phyloP scores from a whole-genome alignment of 2,113 vertebrate species.

The Prochilodus magdalenae region DNA sequence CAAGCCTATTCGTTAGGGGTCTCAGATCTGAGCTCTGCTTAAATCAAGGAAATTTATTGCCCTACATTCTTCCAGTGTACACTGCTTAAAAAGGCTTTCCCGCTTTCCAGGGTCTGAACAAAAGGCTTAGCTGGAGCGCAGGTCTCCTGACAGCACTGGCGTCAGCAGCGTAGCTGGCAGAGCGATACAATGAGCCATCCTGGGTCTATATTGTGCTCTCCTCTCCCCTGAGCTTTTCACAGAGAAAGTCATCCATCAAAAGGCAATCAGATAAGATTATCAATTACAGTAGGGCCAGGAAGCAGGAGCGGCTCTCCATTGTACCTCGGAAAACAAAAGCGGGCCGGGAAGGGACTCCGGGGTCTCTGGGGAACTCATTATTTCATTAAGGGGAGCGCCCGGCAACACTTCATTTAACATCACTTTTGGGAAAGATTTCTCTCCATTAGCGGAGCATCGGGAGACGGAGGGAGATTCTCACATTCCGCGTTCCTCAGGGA shows the following conservation, averaged over 20 bases:
- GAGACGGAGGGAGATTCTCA: conserved; percentile 20
- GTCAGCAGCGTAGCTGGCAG: not conserved
- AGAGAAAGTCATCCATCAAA: conserved; percentile 59
- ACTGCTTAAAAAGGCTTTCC: not conserved
- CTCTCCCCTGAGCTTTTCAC: conserved; percentile 44
- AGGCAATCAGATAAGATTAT: conserved; percentile 57
- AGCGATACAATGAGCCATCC: conserved; percentile 5
- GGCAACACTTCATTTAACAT: conserved; percentile 32
- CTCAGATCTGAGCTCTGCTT: too few relatives aligned
- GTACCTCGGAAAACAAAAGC: conserved; percentile 44
- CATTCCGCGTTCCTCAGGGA: not conserved
- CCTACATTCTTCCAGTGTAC: not conserved
- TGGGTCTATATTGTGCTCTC: conserved; percentile 38
- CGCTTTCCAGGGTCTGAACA: not conserved
- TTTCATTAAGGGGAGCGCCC: conserved; percentile 54
- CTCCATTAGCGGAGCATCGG: conserved; percentile 34
- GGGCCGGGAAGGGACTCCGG: not conserved
- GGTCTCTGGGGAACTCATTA: conserved; percentile 59
- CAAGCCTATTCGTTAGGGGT: too few relatives aligned
- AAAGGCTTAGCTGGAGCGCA: conserved; percentile 2
- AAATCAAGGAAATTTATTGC: not conserved
- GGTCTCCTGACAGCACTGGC: not conserved
- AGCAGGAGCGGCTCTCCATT: conserved; percentile 34
- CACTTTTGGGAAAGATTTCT: conserved; percentile 27
- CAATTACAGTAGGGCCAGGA: conserved; percentile 49